These are phyloP conservation scores for Selenia dentaria DNA, from an alignment of 2,888 invertebrate genomes.

Conservation along the genomic window DNA sequence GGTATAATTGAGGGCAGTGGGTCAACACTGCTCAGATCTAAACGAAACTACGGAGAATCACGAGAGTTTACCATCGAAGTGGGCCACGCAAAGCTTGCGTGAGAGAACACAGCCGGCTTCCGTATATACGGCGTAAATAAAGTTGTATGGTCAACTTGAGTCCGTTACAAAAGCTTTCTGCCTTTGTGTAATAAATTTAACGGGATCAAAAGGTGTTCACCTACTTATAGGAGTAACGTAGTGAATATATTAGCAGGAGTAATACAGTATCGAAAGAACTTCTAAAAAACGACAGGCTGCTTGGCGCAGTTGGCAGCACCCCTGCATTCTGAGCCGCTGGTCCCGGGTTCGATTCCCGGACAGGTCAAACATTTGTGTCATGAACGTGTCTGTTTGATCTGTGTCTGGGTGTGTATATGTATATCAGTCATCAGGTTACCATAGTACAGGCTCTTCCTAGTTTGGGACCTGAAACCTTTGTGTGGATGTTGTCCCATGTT, in stretches of 20 bases:
- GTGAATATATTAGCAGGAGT: too few relatives aligned
- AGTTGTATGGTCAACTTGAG: constrained; percentile 25
- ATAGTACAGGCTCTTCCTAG: too few relatives aligned
- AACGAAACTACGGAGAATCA: constrained; percentile 53
- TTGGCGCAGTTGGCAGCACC: too few relatives aligned
- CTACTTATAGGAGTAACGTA: background rate
- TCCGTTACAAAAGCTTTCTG: background rate
- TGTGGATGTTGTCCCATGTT: too few relatives aligned
- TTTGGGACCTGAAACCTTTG: too few relatives aligned
- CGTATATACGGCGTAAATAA: constrained; percentile 26
- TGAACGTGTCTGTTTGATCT: too few relatives aligned
- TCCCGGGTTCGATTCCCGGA: too few relatives aligned
- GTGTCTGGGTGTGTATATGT: too few relatives aligned
- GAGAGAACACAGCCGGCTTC: constrained; percentile 34
- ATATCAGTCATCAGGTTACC: too few relatives aligned
- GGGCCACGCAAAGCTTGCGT: constrained; percentile 56
- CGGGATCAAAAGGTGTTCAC: background rate
- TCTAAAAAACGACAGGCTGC: too few relatives aligned
- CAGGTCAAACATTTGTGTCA: too few relatives aligned
- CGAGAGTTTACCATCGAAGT: constrained; percentile 52
- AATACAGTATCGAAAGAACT: too few relatives aligned
- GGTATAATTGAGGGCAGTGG: constrained; percentile 63
- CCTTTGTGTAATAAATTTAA: background rate
- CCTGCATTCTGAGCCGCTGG: background rate
- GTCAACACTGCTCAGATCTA: constrained; percentile 61